Conservation (phyloP, 2,797 vertebrate species). For the Macroramphosus scolopax region DNA sequence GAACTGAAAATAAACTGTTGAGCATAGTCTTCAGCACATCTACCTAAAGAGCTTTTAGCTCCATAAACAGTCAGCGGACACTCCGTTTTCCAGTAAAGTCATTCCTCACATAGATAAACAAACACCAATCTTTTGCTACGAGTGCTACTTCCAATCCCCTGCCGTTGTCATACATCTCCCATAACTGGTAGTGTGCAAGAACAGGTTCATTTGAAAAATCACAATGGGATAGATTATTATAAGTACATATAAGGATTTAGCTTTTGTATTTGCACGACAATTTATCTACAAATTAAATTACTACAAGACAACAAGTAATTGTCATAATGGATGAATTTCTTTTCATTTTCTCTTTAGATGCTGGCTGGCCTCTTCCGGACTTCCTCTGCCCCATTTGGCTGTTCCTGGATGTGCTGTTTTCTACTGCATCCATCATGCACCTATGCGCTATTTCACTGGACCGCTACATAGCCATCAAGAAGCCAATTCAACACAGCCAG, state of each 20-base stretch:
- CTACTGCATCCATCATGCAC: conserved; percentile 98
- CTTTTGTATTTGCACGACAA: not conserved
- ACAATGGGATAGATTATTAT: not conserved
- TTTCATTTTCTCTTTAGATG: conserved; percentile 78
- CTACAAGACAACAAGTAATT: not conserved
- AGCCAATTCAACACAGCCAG: conserved; percentile 96
- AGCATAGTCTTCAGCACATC: conserved; percentile 53
- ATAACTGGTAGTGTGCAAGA: conserved; percentile 14
- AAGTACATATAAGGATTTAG: too few species aligned
- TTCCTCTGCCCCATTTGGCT: conserved; percentile 94
- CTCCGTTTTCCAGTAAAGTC: conserved; percentile 65
- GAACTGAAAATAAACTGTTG: conserved; percentile 68
- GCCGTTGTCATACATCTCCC: conserved; percentile 35
- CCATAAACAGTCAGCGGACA: conserved; percentile 62
- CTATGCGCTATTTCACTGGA: conserved; percentile 98
- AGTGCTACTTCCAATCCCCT: conserved; percentile 43
- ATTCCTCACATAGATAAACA: conserved; percentile 63
- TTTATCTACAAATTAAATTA: not conserved
- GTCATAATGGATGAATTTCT: conserved; percentile 16
- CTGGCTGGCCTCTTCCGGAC: conserved; percentile 89
- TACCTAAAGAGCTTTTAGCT: conserved; percentile 64
- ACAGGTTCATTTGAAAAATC: conserved; percentile 9
- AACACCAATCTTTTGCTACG: conserved; percentile 54
- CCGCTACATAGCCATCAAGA: conserved; percentile 97
- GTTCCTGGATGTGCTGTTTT: conserved; percentile 96